Evolutionary conservation across 2,113 vertebrate species (phyloP), one percentile per base, ranked within the genome.

Genomic region (Catharus fuscescens): DNA sequence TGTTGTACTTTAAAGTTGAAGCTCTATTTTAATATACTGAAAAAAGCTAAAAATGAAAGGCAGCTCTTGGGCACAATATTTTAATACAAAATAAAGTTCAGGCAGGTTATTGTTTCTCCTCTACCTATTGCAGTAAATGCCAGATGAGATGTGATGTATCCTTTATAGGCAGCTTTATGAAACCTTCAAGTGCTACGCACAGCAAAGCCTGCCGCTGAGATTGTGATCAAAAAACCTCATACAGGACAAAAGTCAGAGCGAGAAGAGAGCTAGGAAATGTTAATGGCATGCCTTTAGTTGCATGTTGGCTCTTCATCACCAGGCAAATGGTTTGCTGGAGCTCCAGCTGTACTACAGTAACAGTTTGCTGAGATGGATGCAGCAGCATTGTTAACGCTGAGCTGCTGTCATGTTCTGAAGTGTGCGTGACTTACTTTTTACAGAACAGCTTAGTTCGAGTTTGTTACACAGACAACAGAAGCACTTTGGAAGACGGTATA

Each of bases 381-480:
- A 73, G 71, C 64, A 44, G 69, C 54, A 64, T 91, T 61, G 86
- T 94, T 82, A 71, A 44, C 0, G 0, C 52, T 62, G 72, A 96
- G 80, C 65, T 80, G 20, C 77, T 94, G 80, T 89, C 92, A 89
- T 34, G 78, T 77, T 72, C 73, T 90, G 79, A 76, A 92, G 64
- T 36, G 77, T 71, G 92, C 70, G 50, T 40, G 86, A 79, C 69
- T 85, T 62, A 32, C 59, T 80, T 87, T 92, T 62, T 90, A 95
- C 60, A 83, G 86, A 94, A 57, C 57, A 69, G 79, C 64, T 95
- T 47, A 62, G 80, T 73, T 89, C 64, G 56, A 80, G 28, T 81
- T 95, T 91, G 78, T 81, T 86, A 56, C 18, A 23, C 66, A 80
- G 78, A 96, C 71, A 96, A 94, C 84, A 69, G 61, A 34, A 70